Base-by-base conservation (phyloP, 2,797 vertebrate genomes). In the Vultur gryphus region DNA sequence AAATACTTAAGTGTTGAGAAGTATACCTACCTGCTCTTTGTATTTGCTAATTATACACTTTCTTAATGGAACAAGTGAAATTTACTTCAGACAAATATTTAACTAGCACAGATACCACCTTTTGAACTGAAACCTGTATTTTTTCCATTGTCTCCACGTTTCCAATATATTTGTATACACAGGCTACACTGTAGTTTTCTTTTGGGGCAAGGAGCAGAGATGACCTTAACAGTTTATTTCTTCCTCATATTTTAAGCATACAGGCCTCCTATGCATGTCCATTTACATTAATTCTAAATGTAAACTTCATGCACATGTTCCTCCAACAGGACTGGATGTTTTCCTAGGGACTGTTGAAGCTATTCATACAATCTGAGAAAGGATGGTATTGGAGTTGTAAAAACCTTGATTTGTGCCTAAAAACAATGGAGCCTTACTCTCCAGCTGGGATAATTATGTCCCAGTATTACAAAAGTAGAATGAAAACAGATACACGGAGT, bases 191-290 rank as follows among this genome's bases (percentile, higher is more conserved):
- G 33, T n/a, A 13, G 43, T 33, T 82, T 84, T 57, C 13, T 64
- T 84, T 8, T 21, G 33, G 52, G 33, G 44, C 21, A 87, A 44
- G 25, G 11, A 84, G 33, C 51, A 55, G 72, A 62, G 7, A 21
- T 23, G 11, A 23, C 26, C 9, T 2, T 8, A 80, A 29, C 2
- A 31, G 10, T 33, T 58, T 67, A n/a, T 62, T 88, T 87, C 25
- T 65, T 31, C 41, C 49, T 41, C 11, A 1, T 57, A 44, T 48
- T 80, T 73, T 41, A 51, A 54, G 20, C 23, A 26, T 8, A 44
- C 4, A 13, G 44, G 11, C 39, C 43, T 71, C 18, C 33, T 62
- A 29, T 1, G 0, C 10, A 2, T 19, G 28, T 9, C 15, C 4
- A 18, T 51, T 79, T 72, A 16, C 1, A 4, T 20, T 44, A n/a